Percentiles rank a stretch among this genome's conserved stretches.
Conservation (phyloP, 2,888 invertebrate genomes). For the Pammene aurita region DNA sequence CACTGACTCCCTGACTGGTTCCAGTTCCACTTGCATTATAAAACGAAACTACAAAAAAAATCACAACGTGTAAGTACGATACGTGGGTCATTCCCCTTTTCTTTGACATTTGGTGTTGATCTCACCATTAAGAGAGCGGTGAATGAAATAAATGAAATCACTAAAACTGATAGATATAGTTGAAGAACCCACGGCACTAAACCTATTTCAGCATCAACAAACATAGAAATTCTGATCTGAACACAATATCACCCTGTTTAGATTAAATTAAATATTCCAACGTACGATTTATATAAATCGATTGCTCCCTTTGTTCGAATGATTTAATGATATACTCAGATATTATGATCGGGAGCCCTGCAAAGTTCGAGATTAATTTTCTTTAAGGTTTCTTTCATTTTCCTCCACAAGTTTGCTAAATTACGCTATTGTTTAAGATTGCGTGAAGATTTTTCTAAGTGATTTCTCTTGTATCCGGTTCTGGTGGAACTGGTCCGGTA, state of each 20-base stretch:
- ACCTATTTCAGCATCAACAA: constrained; percentile 13
- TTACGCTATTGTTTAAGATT: constrained; percentile 34
- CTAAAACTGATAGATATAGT: background rate
- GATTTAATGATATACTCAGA: background rate
- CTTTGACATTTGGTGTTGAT: background rate
- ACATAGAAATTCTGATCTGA: constrained; percentile 10
- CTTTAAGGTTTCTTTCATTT: constrained; percentile 12
- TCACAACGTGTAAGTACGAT: constrained; percentile 1
- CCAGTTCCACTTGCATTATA: constrained; percentile 57
- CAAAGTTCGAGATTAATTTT: constrained; percentile 30
- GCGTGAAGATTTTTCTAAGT: constrained; percentile 49
- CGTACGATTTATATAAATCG: constrained; percentile 19
- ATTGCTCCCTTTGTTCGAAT: constrained; percentile 12
- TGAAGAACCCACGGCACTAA: background rate
- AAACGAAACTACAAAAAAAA: constrained; percentile 43
- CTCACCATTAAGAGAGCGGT: background rate
- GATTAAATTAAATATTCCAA: constrained; percentile 25
- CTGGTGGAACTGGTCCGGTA: constrained; percentile 51
- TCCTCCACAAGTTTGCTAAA: constrained; percentile 30
- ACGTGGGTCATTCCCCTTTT: constrained; percentile 7
- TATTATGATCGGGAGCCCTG: constrained; percentile 13
- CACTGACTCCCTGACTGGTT: constrained; percentile 59
- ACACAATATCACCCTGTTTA: background rate
- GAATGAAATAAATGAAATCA: background rate
- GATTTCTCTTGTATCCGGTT: constrained; percentile 59